Percentiles rank a stretch among this genome's conserved stretches.
phyloP scores from a whole-genome alignment of 2,888 invertebrate genomes.

The Drosophila recens region DNA sequence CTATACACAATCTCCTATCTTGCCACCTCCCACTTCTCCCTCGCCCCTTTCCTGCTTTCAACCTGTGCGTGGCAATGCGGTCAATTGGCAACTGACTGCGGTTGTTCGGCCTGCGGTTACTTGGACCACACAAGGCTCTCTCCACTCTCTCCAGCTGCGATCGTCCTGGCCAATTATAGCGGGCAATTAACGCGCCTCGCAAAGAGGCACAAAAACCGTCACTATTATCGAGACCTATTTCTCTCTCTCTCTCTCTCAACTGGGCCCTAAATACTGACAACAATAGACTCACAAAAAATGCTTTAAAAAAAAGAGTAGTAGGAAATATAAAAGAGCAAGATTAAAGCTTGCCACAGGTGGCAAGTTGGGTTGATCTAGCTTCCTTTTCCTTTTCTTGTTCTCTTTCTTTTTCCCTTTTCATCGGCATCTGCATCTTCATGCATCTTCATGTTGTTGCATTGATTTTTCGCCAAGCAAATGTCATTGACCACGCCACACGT shows the following conservation, averaged over 20 bases:
- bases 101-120: constrained; percentile 19
- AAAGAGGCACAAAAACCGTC: constrained; percentile 5
- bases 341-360: neutral
- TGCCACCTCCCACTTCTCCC: neutral
- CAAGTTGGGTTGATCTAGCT: neutral
- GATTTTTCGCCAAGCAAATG: constrained; percentile 68
- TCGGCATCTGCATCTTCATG: neutral
- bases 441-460: constrained; percentile 52
- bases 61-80: constrained; percentile 7
- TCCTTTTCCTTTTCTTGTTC: neutral
- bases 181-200: constrained; percentile 36
- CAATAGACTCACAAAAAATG: neutral
- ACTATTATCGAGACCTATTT: constrained; percentile 10
- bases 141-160: constrained; percentile 3
- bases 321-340: neutral
- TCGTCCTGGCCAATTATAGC: constrained; percentile 24
- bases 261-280: constrained; percentile 14
- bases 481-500: constrained; percentile 70
- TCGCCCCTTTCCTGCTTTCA: neutral
- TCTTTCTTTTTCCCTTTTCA: neutral
- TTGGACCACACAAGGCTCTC: neutral
- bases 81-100: constrained; percentile 23
- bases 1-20: constrained; percentile 3
- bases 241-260: neutral
- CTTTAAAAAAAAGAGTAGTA: neutral